These are phyloP conservation scores for Cyphomyrus plagiostoma DNA, from an alignment of 2,113 vertebrate species.

Conservation along the genomic window DNA sequence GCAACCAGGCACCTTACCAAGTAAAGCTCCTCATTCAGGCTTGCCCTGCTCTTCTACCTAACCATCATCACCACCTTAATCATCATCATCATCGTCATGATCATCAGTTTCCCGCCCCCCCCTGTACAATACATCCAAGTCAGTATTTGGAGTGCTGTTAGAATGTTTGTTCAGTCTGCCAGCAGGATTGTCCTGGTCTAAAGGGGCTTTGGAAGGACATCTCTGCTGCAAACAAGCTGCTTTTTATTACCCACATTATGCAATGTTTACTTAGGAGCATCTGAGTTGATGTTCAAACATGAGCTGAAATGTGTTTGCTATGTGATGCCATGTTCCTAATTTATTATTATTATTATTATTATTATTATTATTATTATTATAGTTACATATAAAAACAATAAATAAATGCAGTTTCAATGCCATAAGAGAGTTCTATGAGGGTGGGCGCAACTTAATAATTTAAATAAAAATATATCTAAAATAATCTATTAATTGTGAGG, in stretches of 20 bases:
- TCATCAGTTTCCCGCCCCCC: background rate
- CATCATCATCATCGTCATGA: background rate
- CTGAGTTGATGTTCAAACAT: slow-evolving; percentile 26
- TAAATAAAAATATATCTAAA: background rate
- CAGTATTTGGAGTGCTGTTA: slow-evolving; percentile 15
- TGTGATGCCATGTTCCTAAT: background rate
- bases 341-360: background rate
- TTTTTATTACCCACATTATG: slow-evolving; percentile 14
- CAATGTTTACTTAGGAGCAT: slow-evolving; percentile 34
- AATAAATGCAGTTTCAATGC: background rate
- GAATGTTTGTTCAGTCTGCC: slow-evolving; percentile 12
- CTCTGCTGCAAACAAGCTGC: background rate
- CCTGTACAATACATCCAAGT: slow-evolving; percentile 32
- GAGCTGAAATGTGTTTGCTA: background rate
- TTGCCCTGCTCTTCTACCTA: slow-evolving; percentile 28
- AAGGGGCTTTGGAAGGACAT: background rate
- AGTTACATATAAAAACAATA: background rate
- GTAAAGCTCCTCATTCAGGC: slow-evolving; percentile 42
- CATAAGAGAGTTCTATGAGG: background rate
- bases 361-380: background rate
- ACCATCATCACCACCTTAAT: background rate
- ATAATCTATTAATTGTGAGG: background rate
- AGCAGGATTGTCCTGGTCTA: slow-evolving; percentile 5
- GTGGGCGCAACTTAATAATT: background rate
- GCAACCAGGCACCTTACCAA: slow-evolving; percentile 53